A percentile compares a stretch with the other conserved stretches of the same genome.
Evolutionary conservation across 2,888 invertebrate genomes (phyloP).

Genomic region (Cremastinae sp.): DNA sequence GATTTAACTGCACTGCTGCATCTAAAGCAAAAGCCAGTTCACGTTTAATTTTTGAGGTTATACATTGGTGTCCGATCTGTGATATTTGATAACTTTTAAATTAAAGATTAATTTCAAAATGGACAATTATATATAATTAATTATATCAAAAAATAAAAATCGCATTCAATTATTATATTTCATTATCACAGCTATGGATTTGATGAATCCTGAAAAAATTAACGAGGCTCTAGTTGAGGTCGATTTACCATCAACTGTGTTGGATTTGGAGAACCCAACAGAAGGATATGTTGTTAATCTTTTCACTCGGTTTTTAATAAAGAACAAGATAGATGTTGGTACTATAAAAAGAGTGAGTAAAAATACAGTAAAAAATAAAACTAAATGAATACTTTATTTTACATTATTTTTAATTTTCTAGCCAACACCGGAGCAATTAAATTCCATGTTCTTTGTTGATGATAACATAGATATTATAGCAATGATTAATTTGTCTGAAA

Average conservation of each 20-base stretch:
- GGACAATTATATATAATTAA: too few species aligned
- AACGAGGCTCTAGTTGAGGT: constrained; percentile 63
- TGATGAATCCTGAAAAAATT: constrained; percentile 65
- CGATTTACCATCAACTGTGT: constrained; percentile 65
- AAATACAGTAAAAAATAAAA: not conserved
- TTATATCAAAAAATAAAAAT: not conserved
- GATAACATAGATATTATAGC: constrained; percentile 64
- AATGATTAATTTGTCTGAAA: constrained; percentile 68
- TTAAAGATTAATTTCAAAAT: not conserved
- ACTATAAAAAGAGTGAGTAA: constrained; percentile 64
- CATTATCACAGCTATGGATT: constrained; percentile 34
- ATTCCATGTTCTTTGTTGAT: constrained; percentile 21
- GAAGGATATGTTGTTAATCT: constrained; percentile 68
- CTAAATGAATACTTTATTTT: not conserved
- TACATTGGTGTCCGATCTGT: too few species aligned
- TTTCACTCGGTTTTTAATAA: constrained; percentile 64
- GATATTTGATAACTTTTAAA: not conserved
- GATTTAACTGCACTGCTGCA: too few species aligned
- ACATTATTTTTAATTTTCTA: constrained; percentile 40
- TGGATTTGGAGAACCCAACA: constrained; percentile 69
- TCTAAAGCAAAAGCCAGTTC: too few species aligned
- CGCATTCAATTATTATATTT: not conserved
- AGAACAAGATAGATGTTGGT: constrained; percentile 64
- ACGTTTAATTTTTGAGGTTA: constrained; percentile 29
- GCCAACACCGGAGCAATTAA: constrained; percentile 66